phyloP scores from a whole-genome alignment of 2,888 invertebrate species.

The Ennomos erosarius region DNA sequence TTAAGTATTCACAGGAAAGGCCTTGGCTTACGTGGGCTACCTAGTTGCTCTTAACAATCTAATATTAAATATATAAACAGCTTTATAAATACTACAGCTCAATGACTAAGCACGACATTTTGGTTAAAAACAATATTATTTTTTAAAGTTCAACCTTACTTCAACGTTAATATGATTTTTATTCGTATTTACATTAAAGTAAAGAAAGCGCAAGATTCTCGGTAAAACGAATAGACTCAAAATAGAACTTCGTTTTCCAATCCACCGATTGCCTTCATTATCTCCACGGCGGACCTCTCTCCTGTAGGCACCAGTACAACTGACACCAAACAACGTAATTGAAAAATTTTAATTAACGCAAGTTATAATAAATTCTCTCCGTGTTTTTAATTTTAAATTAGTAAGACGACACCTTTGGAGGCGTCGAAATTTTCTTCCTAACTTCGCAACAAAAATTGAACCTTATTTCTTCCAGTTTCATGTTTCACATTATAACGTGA shows the following conservation, averaged over 20 bases:
- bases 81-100: too few relatives aligned
- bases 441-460: conserved; percentile 10
- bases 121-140: too few relatives aligned
- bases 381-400: conserved; percentile 24
- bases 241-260: neutral
- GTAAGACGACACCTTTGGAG: conserved; percentile 15
- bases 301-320: neutral
- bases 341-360: conserved; percentile 16
- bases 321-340: conserved; percentile 12
- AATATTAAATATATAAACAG: too few relatives aligned
- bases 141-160: too few relatives aligned
- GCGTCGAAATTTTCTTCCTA: neutral
- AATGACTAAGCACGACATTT: too few relatives aligned
- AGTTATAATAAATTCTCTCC: conserved; percentile 19
- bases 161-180: too few relatives aligned
- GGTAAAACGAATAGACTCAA: neutral
- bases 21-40: too few relatives aligned
- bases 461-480: conserved; percentile 14
- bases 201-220: too few relatives aligned
- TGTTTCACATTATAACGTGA: conserved; percentile 2
- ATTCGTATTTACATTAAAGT: too few relatives aligned
- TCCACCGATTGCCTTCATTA: conserved; percentile 1
- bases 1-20: too few relatives aligned
- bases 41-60: too few relatives aligned
- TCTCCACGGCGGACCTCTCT: neutral